A percentile compares a stretch with the other conserved stretches of the same genome.
phyloP scores from a whole-genome alignment of 2,113 vertebrate species.

The Tupaia tana region DNA sequence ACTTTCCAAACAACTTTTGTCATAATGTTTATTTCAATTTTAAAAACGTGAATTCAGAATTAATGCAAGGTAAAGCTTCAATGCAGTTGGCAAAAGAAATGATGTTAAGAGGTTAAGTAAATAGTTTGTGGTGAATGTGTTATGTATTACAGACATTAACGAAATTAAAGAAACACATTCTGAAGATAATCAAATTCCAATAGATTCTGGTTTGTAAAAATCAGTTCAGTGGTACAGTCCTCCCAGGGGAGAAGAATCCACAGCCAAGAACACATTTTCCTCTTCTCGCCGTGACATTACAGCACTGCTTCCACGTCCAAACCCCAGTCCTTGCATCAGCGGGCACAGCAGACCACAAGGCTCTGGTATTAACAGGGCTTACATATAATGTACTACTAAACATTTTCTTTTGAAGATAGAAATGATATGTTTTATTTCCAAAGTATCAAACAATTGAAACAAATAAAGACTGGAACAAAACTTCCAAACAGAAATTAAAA shows the following conservation, averaged over 20 bases:
- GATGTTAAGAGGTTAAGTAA: conserved; percentile 50
- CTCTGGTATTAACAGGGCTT: not conserved
- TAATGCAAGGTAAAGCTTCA: conserved; percentile 75
- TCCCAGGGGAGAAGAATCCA: not conserved
- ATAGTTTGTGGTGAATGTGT: conserved; percentile 52
- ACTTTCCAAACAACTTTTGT: conserved; percentile 66
- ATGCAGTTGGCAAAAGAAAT: conserved; percentile 68
- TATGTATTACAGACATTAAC: conserved; percentile 55
- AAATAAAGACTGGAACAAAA: conserved; percentile 46
- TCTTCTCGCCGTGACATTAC: conserved; percentile 27
- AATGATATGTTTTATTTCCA: conserved; percentile 49
- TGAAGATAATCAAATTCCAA: conserved; percentile 60
- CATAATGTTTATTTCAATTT: conserved; percentile 85
- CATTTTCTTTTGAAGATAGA: conserved; percentile 62
- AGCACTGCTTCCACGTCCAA: conserved; percentile 42
- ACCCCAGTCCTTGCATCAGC: conserved; percentile 52
- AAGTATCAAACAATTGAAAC: conserved; percentile 58
- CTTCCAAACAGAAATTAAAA: conserved; percentile 66
- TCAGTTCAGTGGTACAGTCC: conserved; percentile 36
- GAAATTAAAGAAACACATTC: conserved; percentile 60
- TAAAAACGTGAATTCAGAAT: conserved; percentile 79
- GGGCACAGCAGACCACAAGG: conserved; percentile 42
- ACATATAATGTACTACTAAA: conserved; percentile 36
- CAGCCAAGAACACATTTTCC: not conserved
- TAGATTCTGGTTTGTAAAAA: conserved; percentile 71